Base-by-base conservation (phyloP, 2,113 vertebrate species). In the Probosciger aterrimus region DNA sequence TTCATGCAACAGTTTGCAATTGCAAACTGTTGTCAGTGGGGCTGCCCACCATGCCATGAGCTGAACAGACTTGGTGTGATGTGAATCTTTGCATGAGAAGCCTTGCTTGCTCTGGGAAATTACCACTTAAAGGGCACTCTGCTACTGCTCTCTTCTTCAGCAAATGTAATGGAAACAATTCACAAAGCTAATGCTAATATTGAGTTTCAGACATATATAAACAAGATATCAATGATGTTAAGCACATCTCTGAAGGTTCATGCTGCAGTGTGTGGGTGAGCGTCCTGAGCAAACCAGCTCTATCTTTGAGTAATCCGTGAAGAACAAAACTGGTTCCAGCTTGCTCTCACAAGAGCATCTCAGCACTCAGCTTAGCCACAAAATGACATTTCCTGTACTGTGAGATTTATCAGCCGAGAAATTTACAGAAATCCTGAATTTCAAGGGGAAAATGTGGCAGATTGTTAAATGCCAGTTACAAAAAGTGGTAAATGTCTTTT, bases 371-470 rank as follows among this genome's bases (percentile, higher is more conserved):
- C 39, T 59, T 22, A 47, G 79, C 91, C 86, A 89, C 83, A 85
- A 76, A 90, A 46, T 4, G 25, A 10, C 41, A 37, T 87, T 95
- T 93, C 95, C 76, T 5, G 1, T 77, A 71, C 73, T 53, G 83
- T 62, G 74, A 39, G 60, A 79, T 89, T 91, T 82, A 52, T 90
- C 88, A 89, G 50, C 52, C 0, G 1, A 76, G 70, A 53, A 79
- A 95, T 82, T 74, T 82, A 41, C 76, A 84, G 39, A 81, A 94
- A 88, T 92, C 86, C 69, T 91, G 55, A 64, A 81, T 95, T 96
- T 96, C 86, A 65, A 92, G 88, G 68, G 86, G 77, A 81, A 82
- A 92, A 85, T 50, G 52, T 81, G 69, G 85, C 92, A 93, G 83
- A 84, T 82, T 87, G 18, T 52, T 88, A 84, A 95, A 78, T 43